Conservation (phyloP, 2,113 vertebrate species). For the Laticauda colubrina region DNA sequence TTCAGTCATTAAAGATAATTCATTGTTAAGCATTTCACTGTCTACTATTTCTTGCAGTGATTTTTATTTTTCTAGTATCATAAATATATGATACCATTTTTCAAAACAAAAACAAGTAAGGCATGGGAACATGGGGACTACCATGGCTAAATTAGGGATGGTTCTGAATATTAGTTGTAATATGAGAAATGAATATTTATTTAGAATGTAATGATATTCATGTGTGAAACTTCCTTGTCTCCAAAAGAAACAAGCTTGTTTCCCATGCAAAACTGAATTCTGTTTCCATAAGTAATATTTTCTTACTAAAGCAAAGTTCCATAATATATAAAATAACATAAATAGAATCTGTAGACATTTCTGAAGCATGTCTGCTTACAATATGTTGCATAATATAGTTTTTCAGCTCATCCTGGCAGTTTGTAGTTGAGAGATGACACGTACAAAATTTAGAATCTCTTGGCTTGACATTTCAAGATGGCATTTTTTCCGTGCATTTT, state of each 20-base stretch:
- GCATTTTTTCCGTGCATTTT: background rate
- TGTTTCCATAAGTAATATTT: background rate
- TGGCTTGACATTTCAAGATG: rapidly evolving
- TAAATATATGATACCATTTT: background rate
- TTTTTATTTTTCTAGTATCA: background rate
- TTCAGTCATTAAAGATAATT: background rate
- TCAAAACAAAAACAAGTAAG: background rate
- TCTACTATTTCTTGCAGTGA: background rate
- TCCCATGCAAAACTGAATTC: constrained; percentile 14
- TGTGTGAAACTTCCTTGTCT: constrained; percentile 31
- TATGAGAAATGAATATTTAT: background rate
- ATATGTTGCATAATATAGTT: constrained; percentile 6
- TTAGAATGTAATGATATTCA: constrained; percentile 17
- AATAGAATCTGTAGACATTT: constrained; percentile 22
- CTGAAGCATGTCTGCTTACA: constrained; percentile 12
- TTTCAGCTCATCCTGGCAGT: background rate
- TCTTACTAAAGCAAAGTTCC: constrained; percentile 2
- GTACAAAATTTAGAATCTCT: background rate
- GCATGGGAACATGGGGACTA: background rate
- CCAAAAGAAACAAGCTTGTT: constrained; percentile 12
- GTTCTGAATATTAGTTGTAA: background rate
- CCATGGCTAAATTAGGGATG: background rate
- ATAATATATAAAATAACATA: background rate
- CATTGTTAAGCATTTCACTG: background rate
- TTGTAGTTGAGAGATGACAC: background rate